Conservation (phyloP, 1,140 invertebrate species). For the Chionoecetes opilio region DNA sequence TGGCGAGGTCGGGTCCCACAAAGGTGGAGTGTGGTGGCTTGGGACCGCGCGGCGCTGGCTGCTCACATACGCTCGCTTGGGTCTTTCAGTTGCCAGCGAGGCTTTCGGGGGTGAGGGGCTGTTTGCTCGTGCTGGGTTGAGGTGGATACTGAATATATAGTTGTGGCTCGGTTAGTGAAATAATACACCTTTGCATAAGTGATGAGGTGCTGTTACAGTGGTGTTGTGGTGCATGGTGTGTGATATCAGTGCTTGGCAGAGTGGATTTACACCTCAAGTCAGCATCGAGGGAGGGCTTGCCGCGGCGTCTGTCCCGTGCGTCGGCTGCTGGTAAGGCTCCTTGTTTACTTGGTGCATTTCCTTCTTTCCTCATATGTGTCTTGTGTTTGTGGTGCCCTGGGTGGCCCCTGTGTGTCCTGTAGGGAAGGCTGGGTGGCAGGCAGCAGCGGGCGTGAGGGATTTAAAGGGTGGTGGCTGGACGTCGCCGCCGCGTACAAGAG, state of each 20-base stretch:
- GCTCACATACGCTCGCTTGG: constrained; percentile 73
- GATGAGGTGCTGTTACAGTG: constrained; percentile 68
- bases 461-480: constrained; percentile 10
- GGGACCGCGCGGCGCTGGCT: constrained; percentile 73
- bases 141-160: constrained; percentile 74
- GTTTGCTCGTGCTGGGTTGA: constrained; percentile 58
- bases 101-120: constrained; percentile 76
- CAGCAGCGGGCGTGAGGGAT: neutral
- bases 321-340: constrained; percentile 66
- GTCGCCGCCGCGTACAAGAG: constrained; percentile 21
- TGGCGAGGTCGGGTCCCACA: constrained; percentile 45
- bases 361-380: neutral
- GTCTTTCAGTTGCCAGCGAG: constrained; percentile 71
- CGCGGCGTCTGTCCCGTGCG: constrained; percentile 63
- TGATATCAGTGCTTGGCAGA: constrained; percentile 56
- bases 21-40: constrained; percentile 63
- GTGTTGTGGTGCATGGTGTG: constrained; percentile 61
- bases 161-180: constrained; percentile 68
- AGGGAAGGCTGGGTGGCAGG: neutral
- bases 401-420: neutral
- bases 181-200: constrained; percentile 58
- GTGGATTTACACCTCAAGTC: constrained; percentile 72
- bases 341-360: constrained; percentile 49
- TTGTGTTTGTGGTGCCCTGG: neutral
- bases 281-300: constrained; percentile 56